phyloP scores from a whole-genome alignment of 1,140 invertebrate species.

The Belonocnema kinseyi region DNA sequence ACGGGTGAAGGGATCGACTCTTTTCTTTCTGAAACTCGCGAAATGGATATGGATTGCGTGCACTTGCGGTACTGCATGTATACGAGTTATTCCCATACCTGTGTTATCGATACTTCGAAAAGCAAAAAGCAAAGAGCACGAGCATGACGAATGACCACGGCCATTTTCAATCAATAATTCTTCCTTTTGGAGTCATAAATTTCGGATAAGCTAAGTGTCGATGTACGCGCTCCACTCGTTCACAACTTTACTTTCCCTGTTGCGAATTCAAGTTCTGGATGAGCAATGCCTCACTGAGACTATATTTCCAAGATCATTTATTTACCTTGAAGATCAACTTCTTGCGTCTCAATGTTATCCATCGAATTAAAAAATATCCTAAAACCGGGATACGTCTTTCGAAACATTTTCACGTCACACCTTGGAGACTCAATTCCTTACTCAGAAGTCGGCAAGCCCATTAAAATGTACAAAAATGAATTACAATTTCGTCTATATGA shows the following conservation, averaged over 20 bases:
- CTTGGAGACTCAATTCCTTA: no score
- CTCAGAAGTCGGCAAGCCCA: no score
- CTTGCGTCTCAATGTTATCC: background rate
- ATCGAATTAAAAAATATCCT: no score
- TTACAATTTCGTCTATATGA: no score
- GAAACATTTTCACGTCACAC: no score
- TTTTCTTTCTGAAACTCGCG: slow-evolving; percentile 8
- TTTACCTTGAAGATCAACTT: slow-evolving; percentile 7
- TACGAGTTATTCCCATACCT: slow-evolving; percentile 11
- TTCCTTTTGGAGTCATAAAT: slow-evolving; percentile 24
- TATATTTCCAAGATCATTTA: background rate
- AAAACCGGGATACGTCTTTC: no score
- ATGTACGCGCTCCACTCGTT: slow-evolving; percentile 16
- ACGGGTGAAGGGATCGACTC: background rate
- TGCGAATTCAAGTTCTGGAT: slow-evolving; percentile 24
- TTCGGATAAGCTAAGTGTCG: slow-evolving; percentile 30
- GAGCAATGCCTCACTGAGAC: slow-evolving; percentile 21
- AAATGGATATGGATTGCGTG: background rate
- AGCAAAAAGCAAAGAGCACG: slow-evolving; percentile 20
- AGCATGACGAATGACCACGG: slow-evolving; percentile 30
- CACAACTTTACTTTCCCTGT: slow-evolving; percentile 27
- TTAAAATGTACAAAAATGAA: no score
- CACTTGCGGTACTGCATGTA: background rate
- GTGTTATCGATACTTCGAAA: slow-evolving; percentile 17
- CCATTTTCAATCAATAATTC: slow-evolving; percentile 31